Evolutionary conservation across 2,888 invertebrate species (phyloP).

Genomic region (Oscheius myriophilus): DNA sequence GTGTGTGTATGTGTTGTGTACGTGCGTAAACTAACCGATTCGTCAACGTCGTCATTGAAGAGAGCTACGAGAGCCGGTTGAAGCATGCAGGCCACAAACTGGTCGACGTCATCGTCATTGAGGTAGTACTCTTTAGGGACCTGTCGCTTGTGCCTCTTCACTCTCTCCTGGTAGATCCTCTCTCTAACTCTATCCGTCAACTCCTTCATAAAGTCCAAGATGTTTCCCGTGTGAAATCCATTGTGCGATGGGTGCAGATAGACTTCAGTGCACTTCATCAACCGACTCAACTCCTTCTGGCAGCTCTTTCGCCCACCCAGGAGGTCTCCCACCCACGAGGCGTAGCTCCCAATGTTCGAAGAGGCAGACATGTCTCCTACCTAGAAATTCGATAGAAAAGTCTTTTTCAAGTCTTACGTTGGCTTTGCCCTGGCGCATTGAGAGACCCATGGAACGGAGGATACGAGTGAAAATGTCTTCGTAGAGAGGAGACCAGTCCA

Average conservation of each 20-base stretch:
- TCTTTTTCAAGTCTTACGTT: not conserved
- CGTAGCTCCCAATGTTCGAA: slow-evolving; percentile 3
- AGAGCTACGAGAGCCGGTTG: slow-evolving; percentile 22
- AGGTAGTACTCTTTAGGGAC: slow-evolving; percentile 38
- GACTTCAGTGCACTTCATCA: slow-evolving; percentile 42
- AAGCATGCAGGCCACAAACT: slow-evolving; percentile 16
- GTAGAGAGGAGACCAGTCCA: slow-evolving; percentile 36
- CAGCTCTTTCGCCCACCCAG: slow-evolving; percentile 34
- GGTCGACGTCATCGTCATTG: slow-evolving; percentile 36
- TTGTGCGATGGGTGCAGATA: slow-evolving; percentile 41
- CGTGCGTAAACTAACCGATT: not conserved
- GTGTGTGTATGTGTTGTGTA: too few relatives aligned
- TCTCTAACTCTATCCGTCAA: not conserved
- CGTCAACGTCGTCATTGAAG: slow-evolving; percentile 7
- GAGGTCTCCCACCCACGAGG: slow-evolving; percentile 21
- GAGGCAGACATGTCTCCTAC: slow-evolving; percentile 8
- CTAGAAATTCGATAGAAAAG: not conserved
- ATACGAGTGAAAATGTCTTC: slow-evolving; percentile 47
- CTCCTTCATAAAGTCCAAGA: slow-evolving; percentile 24
- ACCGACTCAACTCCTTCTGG: slow-evolving; percentile 38
- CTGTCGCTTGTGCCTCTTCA: slow-evolving; percentile 28
- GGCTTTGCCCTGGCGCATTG: slow-evolving; percentile 39
- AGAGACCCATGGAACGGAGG: slow-evolving; percentile 41
- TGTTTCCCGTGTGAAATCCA: slow-evolving; percentile 37
- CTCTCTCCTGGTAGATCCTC: slow-evolving; percentile 34